Conservation (phyloP, 2,888 invertebrate genomes). For the Cryptops parisi region DNA sequence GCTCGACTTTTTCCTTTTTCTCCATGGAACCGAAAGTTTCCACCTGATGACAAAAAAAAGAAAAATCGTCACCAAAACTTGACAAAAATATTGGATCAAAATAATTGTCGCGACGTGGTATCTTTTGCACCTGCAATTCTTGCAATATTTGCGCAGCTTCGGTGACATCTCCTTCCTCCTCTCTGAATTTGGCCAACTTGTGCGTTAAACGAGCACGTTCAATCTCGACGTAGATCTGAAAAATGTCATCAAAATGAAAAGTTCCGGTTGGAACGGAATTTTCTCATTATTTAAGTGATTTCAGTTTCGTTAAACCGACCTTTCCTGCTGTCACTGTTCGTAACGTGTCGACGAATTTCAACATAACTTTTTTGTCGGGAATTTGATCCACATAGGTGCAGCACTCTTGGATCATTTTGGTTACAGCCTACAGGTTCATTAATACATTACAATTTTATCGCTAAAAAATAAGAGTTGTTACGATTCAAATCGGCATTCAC, state of each 20-base stretch:
- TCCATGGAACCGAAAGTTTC: conserved; percentile 99
- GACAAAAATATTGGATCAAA: not conserved
- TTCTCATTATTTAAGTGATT: too few species aligned
- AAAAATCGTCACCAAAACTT: not conserved
- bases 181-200: conserved; percentile 39
- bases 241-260: not conserved
- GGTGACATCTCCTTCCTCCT: conserved; percentile 44
- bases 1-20: conserved; percentile 84
- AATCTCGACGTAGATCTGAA: conserved; percentile 95
- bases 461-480: too few species aligned
- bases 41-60: conserved; percentile 32
- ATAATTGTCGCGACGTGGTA: not conserved
- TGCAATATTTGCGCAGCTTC: conserved; percentile 90
- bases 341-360: conserved; percentile 90
- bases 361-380: conserved; percentile 73
- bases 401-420: conserved; percentile 80
- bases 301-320: conserved; percentile 31
- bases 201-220: conserved; percentile 93
- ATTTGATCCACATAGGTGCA: conserved; percentile 83
- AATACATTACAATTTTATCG: too few species aligned
- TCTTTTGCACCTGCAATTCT: conserved; percentile 79
- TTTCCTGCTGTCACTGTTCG: conserved; percentile 94
- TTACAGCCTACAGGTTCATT: conserved; percentile 65
- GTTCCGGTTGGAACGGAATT: not conserved
- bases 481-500: too few species aligned